Base-by-base conservation (phyloP, 1,140 invertebrate genomes). In the Lutraria rhynchaena region DNA sequence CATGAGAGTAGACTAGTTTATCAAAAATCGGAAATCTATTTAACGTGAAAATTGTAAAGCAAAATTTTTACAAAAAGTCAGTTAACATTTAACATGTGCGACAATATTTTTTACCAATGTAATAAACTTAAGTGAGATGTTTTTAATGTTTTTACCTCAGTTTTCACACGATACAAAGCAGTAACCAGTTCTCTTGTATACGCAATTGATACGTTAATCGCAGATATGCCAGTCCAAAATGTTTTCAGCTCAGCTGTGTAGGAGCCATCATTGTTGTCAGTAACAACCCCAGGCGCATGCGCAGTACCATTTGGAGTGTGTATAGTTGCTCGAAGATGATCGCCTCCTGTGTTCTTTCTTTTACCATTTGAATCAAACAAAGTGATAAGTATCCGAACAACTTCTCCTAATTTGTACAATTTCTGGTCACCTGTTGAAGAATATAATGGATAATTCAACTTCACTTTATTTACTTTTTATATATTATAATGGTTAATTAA, bases 141-240 rank as follows among this genome's bases (percentile, higher is more conserved):
- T n/a, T n/a, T n/a, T n/a, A n/a, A n/a, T n/a, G 37, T 15, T 41
- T 15, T 24, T 57, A 57, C 55, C 27, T 57, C 22, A 24, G 19
- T 27, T 57, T 27, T 57, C 3, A 57, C 27, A 3, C 60, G 60
- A 44, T 63, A 63, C 3, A 37, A 11, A n/a, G 37, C 17, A 7
- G 60, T 37, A 37, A 63, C 37, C 37, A 13, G 3, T 19, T 63
- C 60, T 33, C 60, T 63, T 63, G 60, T 44, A 24, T 63, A 63
- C 17, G 60, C 17, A 15, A 63, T 22, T 37, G 31, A 5, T 63
- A 63, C 37, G 7, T 17, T 63, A 2, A 63, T 35, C 31, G 17
- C 1, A n/a, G 33, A 11, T 19, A 33, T 33, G 3, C 60, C 60
- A 4, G 60, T 37, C 60, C 60, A 63, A 15, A 63, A 44, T 44